phyloP scores from a whole-genome alignment of 2,797 vertebrate genomes.

The Syncerus caffer region DNA sequence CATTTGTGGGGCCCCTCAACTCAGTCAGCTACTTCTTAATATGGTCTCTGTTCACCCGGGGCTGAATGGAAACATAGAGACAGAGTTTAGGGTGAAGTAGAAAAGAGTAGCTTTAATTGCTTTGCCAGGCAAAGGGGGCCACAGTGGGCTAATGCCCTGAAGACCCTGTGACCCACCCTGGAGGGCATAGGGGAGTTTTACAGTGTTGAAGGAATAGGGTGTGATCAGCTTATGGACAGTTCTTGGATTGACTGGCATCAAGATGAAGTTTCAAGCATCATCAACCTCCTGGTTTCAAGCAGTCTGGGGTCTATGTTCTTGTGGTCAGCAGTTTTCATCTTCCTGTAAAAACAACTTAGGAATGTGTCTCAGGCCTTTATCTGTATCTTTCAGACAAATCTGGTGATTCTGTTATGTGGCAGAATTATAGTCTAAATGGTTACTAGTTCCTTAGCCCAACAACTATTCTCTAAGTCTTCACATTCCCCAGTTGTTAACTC shows the following conservation, averaged over 20 bases:
- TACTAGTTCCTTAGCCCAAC: background rate
- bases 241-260: background rate
- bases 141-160: background rate
- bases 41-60: accelerated
- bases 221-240: background rate
- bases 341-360: background rate
- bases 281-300: background rate
- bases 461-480: background rate
- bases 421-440: background rate
- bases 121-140: background rate
- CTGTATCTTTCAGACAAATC: background rate
- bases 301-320: background rate
- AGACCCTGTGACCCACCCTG: background rate
- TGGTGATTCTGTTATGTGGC: background rate
- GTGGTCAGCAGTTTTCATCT: background rate
- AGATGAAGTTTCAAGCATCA: background rate
- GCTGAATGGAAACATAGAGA: background rate
- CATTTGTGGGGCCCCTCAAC: background rate
- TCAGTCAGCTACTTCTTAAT: background rate
- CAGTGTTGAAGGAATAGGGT: background rate
- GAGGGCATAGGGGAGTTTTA: background rate
- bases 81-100: background rate
- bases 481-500: background rate
- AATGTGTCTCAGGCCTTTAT: background rate
- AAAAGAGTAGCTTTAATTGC: background rate